phyloP scores from a whole-genome alignment of 2,888 invertebrate species.

The Mystacides longicornis region DNA sequence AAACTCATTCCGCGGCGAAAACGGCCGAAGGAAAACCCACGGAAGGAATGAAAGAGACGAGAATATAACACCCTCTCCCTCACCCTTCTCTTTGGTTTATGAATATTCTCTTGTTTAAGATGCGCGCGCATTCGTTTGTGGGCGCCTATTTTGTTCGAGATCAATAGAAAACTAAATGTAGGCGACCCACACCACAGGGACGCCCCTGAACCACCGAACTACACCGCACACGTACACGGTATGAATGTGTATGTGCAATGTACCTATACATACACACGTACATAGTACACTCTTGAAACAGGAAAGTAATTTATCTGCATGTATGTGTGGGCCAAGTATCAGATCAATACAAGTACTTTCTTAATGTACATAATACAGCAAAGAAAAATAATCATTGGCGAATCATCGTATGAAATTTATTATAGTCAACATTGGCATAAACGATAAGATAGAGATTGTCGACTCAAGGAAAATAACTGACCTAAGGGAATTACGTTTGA shows the following conservation, averaged over 20 bases:
- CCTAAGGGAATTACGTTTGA: too few relatives aligned
- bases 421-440: too few relatives aligned
- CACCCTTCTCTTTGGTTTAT: constrained; percentile 13
- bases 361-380: too few relatives aligned
- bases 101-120: constrained; percentile 17
- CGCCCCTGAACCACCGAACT: constrained; percentile 20
- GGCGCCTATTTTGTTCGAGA: constrained; percentile 16
- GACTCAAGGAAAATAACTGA: too few relatives aligned
- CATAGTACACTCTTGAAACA: constrained; percentile 31
- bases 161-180: constrained; percentile 17
- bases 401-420: too few relatives aligned
- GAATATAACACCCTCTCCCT: background rate
- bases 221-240: constrained; percentile 38
- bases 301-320: too few relatives aligned
- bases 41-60: constrained; percentile 3
- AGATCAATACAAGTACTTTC: constrained; percentile 16
- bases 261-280: constrained; percentile 31
- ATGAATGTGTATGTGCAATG: too few relatives aligned
- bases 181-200: constrained; percentile 27
- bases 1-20: constrained; percentile 10
- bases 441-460: too few relatives aligned
- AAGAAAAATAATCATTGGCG: too few relatives aligned
- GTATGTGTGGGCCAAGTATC: constrained; percentile 28
- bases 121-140: constrained; percentile 22
- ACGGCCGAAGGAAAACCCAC: constrained; percentile 8